phyloP scores from a whole-genome alignment of 2,797 vertebrate species.

The Myotis pilosus region DNA sequence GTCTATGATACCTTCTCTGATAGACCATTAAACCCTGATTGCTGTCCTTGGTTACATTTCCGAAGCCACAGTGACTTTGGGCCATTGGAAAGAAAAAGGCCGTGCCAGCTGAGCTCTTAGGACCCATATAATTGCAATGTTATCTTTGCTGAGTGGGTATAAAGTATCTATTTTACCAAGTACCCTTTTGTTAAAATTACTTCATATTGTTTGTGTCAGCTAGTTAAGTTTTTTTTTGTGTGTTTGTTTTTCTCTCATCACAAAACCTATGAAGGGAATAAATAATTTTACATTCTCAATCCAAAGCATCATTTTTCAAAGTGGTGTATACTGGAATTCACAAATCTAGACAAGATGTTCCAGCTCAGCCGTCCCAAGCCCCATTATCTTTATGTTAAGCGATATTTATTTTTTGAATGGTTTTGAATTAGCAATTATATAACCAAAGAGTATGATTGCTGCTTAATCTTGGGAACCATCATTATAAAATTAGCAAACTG shows the following conservation, averaged over 20 bases:
- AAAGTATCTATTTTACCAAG: neutral
- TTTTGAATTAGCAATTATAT: conserved; percentile 62
- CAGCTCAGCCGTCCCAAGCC: neutral
- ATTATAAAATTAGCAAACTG: conserved; percentile 64
- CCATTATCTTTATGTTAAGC: conserved; percentile 34
- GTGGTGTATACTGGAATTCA: neutral
- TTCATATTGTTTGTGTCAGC: neutral
- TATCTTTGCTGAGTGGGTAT: neutral
- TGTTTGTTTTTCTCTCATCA: neutral
- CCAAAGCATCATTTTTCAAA: conserved; percentile 9
- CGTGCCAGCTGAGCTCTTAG: neutral
- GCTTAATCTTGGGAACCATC: conserved; percentile 36
- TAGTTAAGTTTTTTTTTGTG: neutral
- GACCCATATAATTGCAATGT: neutral
- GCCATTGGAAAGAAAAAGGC: neutral
- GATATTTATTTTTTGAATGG: conserved; percentile 29
- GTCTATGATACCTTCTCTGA: neutral
- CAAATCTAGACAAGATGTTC: conserved; percentile 47
- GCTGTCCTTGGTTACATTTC: neutral
- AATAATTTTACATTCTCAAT: neutral
- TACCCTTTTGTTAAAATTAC: neutral
- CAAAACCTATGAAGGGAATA: neutral
- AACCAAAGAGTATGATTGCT: conserved; percentile 39
- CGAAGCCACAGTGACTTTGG: neutral
- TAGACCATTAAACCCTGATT: neutral